These are phyloP conservation scores for Xylocopa sonorina DNA, from an alignment of 1,140 invertebrate genomes.

Conservation along the genomic window DNA sequence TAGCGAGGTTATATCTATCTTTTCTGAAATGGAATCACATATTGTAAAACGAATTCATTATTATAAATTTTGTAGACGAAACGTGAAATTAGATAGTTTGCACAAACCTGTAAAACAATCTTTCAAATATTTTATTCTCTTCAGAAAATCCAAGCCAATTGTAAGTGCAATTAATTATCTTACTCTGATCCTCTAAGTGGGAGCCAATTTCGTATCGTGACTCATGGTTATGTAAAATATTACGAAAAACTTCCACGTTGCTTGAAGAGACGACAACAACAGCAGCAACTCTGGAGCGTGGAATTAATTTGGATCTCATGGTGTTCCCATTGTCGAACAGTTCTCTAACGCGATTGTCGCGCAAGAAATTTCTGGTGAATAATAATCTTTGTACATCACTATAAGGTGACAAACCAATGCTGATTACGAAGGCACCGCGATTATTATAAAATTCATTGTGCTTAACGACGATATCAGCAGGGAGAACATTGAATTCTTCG, in stretches of 20 bases:
- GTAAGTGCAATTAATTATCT: slow-evolving; percentile 94
- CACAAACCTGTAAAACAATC: slow-evolving; percentile 89
- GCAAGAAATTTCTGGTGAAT: slow-evolving; percentile 95
- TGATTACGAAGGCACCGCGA: slow-evolving; percentile 92
- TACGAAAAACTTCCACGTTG: slow-evolving; percentile 94
- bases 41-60: background rate
- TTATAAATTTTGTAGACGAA: background rate
- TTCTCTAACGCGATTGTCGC: slow-evolving; percentile 93
- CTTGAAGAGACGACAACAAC: slow-evolving; percentile 94
- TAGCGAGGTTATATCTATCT: slow-evolving; percentile 95
- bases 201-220: slow-evolving; percentile 97
- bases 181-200: slow-evolving; percentile 96
- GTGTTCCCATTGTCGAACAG: slow-evolving; percentile 88
- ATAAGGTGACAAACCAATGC: slow-evolving; percentile 93
- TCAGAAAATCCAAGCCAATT: slow-evolving; percentile 95
- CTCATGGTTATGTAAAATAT: slow-evolving; percentile 95
- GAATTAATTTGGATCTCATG: slow-evolving; percentile 87
- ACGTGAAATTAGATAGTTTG: background rate
- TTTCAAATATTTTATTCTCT: slow-evolving; percentile 89
- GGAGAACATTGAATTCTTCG: slow-evolving; percentile 87
- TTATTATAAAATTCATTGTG: slow-evolving; percentile 96
- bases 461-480: slow-evolving; percentile 88
- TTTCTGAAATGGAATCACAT: slow-evolving; percentile 83
- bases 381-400: slow-evolving; percentile 90
- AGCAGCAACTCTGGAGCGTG: slow-evolving; percentile 93